A percentile compares a stretch with the other conserved stretches of the same genome.
Evolutionary conservation across 2,888 invertebrate species (phyloP).

Genomic region (Baccha elongata): DNA sequence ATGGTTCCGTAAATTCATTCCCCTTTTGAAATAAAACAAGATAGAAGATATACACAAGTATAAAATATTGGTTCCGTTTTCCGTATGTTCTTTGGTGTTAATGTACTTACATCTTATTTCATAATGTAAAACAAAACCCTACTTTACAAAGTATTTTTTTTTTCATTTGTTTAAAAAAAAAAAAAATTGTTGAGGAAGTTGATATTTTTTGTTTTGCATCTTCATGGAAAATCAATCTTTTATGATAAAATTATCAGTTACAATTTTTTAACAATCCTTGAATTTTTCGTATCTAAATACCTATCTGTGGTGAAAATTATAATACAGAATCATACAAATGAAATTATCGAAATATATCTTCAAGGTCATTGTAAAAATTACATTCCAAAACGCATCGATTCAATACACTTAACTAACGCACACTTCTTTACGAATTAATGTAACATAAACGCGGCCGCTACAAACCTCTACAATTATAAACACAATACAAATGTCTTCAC

Average conservation of each 20-base stretch:
- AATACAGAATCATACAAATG: conserved; percentile 32
- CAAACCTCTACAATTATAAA: conserved; percentile 2
- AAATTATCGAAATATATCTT: conserved; percentile 65
- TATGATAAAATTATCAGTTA: no score
- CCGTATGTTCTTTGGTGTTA: background rate
- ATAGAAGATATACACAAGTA: background rate
- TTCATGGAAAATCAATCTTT: no score
- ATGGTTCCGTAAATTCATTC: conserved; percentile 62
- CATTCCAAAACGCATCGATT: conserved; percentile 72
- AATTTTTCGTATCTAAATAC: no score
- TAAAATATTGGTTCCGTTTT: background rate
- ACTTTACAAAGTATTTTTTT: background rate
- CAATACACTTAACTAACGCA: conserved; percentile 44
- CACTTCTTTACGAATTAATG: conserved; percentile 26
- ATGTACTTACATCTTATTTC: background rate
- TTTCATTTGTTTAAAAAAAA: background rate
- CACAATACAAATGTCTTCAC: conserved; percentile 21
- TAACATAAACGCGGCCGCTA: conserved; percentile 27
- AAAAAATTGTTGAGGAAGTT: background rate
- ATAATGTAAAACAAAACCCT: background rate
- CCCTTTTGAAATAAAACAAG: conserved; percentile 29
- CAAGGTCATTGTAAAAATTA: conserved; percentile 75
- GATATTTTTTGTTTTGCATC: background rate
- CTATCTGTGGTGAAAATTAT: conserved; percentile 53
- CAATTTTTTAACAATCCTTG: no score